Evolutionary conservation across 2,797 vertebrate species (phyloP), one percentile per base, ranked within the genome.

Genomic region (Syndactyla subalaris): DNA sequence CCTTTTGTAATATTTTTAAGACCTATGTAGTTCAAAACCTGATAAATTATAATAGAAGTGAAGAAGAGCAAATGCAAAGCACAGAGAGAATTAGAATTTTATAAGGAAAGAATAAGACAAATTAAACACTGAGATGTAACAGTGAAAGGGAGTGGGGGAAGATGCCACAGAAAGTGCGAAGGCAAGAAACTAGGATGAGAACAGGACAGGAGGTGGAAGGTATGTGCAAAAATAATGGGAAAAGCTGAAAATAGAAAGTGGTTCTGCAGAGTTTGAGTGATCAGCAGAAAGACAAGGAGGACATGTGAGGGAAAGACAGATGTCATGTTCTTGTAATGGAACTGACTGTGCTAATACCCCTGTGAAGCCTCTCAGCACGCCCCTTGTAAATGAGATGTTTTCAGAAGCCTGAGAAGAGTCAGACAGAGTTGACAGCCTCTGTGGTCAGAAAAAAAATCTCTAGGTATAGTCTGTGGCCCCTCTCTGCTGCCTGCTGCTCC

Each of bases 351-450:
- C 85, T 96, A 89, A 95, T 75, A 88, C 66, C 58, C 58, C 72
- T 62, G 81, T 2, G 1, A 89, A 93, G 89, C 54, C 46, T 78
- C 89, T 38, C 81, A 70, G 85, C 87, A 91, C 23, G 1, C 54
- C 89, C 75, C 54, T 78, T 92, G 75, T 55, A 93, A 93, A 86
- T 85, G 83, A 95, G 93, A 49, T 71, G 85, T 95, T 95, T 92
- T 88, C 89, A 84, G 85, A 73, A 81, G 68, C 51, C 58, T 43
- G 68, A 78, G 81, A 41, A 71, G 58, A 83, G 54, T 75, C 78
- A 66, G 62, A 11, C 14, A 45, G 65, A 75, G 61, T 39, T 83
- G 84, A 91, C 81, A 94, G 73, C 32, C 43, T 81, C 24, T 58
- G 63, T 24, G 43, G 86, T 29, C 62, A 66, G 84, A 30, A 72